Evolutionary conservation across 1,140 invertebrate species (phyloP), one percentile per base, ranked within the genome.

Genomic region (Zaprionus inermis): DNA sequence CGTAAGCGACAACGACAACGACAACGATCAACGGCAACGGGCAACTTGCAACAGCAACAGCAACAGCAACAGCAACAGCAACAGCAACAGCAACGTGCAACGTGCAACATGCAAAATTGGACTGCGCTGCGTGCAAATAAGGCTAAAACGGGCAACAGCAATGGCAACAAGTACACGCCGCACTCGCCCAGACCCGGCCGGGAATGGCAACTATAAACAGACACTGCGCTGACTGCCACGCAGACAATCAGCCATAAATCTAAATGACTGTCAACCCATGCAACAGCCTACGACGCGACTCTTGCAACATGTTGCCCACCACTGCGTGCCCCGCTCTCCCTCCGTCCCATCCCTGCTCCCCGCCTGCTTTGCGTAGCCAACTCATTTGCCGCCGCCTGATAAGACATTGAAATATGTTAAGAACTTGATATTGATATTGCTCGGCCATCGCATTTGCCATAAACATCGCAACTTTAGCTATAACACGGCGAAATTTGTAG

Each of bases 161-260:
- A 54, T 66, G 34, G 41, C 71, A 68, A 67, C 63, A 34, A 61
- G 52, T 67, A 61, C 67, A 49, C 41, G 20, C 38, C 41, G 20
- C 2, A 5, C 30, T 4, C 2, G 22, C 2, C 24, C 24, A 5
- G 20, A 34, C 46, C 46, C 20, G 34, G 10, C n/a, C n/a, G n/a
- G 44, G 52, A 69, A 24, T 54, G 59, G 36, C 58, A 69, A 59
- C 78, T 85, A 78, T 86, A 85, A 86, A 86, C 77, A 84, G 74
- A 79, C 81, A 71, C 78, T 77, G 79, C 81, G 75, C 78, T 77
- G 79, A 65, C 70, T 76, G 78, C 61, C 75, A 69, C 61, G 70
- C 83, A 81, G 85, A 89, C 84, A 89, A 89, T 89, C 84, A 90
- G 86, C 85, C 86, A 90, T 90, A 90, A 90, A 90, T 90, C 85